phyloP scores from a whole-genome alignment of 2,113 vertebrate genomes.

The Panurus biarmicus region DNA sequence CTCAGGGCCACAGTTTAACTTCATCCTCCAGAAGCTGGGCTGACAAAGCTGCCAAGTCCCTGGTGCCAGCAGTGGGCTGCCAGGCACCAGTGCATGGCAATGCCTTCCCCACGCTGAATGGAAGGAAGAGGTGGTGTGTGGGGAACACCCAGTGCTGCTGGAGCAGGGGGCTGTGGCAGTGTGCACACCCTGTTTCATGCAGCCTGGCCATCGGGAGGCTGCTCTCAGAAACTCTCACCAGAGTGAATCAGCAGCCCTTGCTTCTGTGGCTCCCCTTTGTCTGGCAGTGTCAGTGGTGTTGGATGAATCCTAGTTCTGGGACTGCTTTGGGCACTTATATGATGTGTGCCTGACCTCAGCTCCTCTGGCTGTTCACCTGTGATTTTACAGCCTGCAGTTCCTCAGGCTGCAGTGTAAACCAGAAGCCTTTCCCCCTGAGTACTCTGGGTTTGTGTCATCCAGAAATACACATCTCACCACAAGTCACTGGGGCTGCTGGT shows the following conservation, averaged over 20 bases:
- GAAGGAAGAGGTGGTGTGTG: conserved; percentile 65
- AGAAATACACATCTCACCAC: neutral
- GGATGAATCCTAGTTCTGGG: neutral
- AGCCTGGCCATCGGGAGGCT: neutral
- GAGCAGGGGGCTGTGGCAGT: neutral
- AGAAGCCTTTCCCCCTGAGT: neutral
- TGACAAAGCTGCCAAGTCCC: neutral
- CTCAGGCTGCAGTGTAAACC: neutral
- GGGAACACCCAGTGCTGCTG: conserved; percentile 49
- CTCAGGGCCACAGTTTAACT: rapidly evolving
- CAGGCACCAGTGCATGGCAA: neutral
- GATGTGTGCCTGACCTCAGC: neutral
- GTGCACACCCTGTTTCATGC: neutral
- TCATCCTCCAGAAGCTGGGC: neutral
- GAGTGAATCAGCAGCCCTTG: neutral
- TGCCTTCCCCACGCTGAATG: conserved; percentile 48
- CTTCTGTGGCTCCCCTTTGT: neutral
- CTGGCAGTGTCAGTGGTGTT: neutral
- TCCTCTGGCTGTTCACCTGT: neutral
- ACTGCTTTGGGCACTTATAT: neutral
- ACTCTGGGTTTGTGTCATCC: neutral
- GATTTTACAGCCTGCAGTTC: neutral
- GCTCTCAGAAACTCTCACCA: neutral
- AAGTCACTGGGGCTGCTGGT: neutral
- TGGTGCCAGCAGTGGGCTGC: neutral